Evolutionary conservation across 2,797 vertebrate species (phyloP), one percentile per base, ranked within the genome.

Genomic region (Chaetophractus vellerosus): DNA sequence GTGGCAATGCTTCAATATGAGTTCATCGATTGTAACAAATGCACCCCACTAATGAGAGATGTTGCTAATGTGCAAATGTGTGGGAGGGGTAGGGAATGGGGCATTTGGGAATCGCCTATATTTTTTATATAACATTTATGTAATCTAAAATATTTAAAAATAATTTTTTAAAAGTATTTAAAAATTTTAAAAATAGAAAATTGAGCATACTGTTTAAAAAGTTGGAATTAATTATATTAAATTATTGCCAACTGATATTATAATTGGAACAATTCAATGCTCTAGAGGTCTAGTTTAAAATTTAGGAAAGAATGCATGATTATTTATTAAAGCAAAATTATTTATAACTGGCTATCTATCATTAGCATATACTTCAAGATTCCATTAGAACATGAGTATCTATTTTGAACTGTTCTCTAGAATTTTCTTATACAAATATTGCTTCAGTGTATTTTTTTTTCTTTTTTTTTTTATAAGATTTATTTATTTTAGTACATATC

Each of bases 381-480:
- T 63, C 36, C n/a, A 59, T 78, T 87, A 71, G 1, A 94, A 86
- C 26, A 68, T n/a, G 45, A 75, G 16, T 71, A 36, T n/a, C 50
- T 61, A 85, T 28, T 89, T 85, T 68, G 26, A 88, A 50, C 24
- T 83, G n/a, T 0, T n/a, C 45, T 52, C 52, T 88, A 36, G 41
- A 5, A 93, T 84, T 90, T 86, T 85, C 50, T 75, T 50, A 64
- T 36, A 24, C 50, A 92, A 93, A 14, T 36, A 76, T 66, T 85
- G 14, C 36, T 48, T 15, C 21, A 86, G 33, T 82, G 9, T 61
- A 59, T 79, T 81, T 76, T 48, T n/a, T n/a, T n/a, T n/a, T n/a
- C n/a, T n/a, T n/a, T n/a, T n/a, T n/a, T n/a, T n/a, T n/a, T n/a
- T n/a, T n/a, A n/a, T n/a, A n/a, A n/a, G n/a, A n/a, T n/a, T n/a